Conservation (phyloP, 2,888 invertebrate species). For the Tinea trinotella region DNA sequence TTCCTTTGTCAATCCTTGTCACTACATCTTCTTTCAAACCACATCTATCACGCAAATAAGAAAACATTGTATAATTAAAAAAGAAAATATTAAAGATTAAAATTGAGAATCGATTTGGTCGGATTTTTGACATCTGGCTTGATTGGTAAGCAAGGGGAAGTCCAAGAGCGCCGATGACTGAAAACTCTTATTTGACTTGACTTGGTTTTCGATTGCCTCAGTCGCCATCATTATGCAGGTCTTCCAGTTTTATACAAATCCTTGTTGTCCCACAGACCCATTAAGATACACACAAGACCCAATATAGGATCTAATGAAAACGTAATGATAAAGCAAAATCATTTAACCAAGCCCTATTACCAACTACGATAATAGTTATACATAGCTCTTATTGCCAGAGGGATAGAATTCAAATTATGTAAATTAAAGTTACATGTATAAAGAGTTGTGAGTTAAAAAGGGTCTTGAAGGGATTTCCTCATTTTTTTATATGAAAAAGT, state of each 20-base stretch:
- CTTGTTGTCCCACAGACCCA: background rate
- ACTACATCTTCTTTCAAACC: too few species aligned
- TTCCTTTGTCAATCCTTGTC: too few species aligned
- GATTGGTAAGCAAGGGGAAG: too few species aligned
- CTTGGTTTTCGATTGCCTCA: too few species aligned
- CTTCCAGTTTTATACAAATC: constrained; percentile 1
- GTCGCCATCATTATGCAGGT: too few species aligned
- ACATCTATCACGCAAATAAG: too few species aligned
- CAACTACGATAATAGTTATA: background rate
- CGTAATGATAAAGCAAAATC: constrained; percentile 49
- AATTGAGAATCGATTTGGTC: too few species aligned
- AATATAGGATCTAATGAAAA: constrained; percentile 40
- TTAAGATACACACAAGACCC: constrained; percentile 8
- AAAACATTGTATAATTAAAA: too few species aligned
- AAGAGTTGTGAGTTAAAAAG: background rate
- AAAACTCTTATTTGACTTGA: too few species aligned
- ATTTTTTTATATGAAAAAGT: constrained; percentile 14
- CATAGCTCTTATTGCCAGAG: background rate
- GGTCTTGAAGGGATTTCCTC: constrained; percentile 16
- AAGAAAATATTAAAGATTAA: too few species aligned
- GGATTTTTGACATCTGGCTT: too few species aligned
- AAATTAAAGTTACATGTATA: background rate
- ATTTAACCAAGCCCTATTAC: constrained; percentile 32
- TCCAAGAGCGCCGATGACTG: too few species aligned
- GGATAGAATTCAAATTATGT: background rate